These are phyloP conservation scores for Columba livia DNA, from an alignment of 2,113 vertebrate genomes.

Conservation along the genomic window DNA sequence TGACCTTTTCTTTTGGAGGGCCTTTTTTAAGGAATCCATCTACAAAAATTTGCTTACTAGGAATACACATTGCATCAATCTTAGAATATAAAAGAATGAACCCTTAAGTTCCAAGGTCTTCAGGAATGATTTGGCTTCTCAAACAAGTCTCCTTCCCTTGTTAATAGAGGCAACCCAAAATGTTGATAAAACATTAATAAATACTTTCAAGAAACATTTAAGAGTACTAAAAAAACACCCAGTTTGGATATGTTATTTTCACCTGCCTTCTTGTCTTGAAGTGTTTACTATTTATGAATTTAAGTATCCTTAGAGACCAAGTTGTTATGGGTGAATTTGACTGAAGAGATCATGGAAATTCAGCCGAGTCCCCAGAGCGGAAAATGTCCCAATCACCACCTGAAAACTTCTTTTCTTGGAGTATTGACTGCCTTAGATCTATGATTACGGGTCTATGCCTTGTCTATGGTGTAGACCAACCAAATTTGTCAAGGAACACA, in stretches of 20 bases:
- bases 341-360: not conserved
- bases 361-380: not conserved
- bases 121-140: not conserved
- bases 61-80: not conserved
- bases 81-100: not conserved
- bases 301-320: not conserved
- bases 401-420: not conserved
- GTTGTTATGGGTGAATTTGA: not conserved
- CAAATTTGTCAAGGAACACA: not conserved
- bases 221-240: not conserved
- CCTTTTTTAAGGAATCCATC: not conserved
- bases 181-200: not conserved
- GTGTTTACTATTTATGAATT: not conserved
- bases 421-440: not conserved
- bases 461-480: not conserved
- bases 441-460: not conserved
- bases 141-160: not conserved
- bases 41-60: not conserved
- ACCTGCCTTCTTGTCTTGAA: not conserved
- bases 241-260: not conserved
- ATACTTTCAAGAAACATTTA: not conserved
- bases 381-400: not conserved
- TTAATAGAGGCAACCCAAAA: not conserved
- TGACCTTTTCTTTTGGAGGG: not conserved
- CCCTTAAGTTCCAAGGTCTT: not conserved